Conservation (phyloP, 2,888 invertebrate genomes). For the Drosophila putrida region DNA sequence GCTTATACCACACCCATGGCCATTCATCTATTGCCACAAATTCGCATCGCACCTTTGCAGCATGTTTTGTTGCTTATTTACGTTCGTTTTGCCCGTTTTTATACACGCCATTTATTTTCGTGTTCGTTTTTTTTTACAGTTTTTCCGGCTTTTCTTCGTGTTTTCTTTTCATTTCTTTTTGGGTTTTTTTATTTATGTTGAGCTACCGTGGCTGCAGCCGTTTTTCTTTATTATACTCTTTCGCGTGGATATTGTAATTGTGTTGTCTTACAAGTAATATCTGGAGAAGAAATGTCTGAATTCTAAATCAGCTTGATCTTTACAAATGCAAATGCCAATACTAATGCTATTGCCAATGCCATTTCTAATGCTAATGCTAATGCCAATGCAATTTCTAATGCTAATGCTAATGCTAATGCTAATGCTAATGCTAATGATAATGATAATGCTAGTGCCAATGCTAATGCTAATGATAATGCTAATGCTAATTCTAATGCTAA, state of each 20-base stretch:
- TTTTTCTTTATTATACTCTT: conserved; percentile 40
- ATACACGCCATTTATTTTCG: conserved; percentile 74
- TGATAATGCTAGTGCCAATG: conserved; percentile 1
- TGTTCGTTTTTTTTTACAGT: conserved; percentile 20
- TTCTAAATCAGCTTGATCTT: too few relatives aligned
- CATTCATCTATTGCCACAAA: conserved; percentile 54
- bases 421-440: conserved; percentile 11
- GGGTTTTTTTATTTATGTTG: conserved; percentile 31
- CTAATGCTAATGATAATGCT: not conserved
- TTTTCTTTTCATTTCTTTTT: conserved; percentile 23
- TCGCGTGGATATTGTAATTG: not conserved
- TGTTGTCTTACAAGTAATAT: not conserved
- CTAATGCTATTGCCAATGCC: not conserved
- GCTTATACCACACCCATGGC: conserved; percentile 13
- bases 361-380: not conserved
- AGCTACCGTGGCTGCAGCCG: conserved; percentile 22
- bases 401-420: conserved; percentile 1
- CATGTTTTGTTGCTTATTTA: conserved; percentile 68
- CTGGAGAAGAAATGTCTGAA: not conserved
- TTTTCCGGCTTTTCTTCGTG: conserved; percentile 10
- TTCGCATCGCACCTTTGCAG: conserved; percentile 52
- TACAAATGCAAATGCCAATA: not conserved
- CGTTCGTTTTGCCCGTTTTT: conserved; percentile 68
- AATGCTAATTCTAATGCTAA: conserved; percentile 3
- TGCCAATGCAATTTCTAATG: conserved; percentile 2